phyloP scores from a whole-genome alignment of 1,140 invertebrate genomes.

The Tetragonula clypearis region DNA sequence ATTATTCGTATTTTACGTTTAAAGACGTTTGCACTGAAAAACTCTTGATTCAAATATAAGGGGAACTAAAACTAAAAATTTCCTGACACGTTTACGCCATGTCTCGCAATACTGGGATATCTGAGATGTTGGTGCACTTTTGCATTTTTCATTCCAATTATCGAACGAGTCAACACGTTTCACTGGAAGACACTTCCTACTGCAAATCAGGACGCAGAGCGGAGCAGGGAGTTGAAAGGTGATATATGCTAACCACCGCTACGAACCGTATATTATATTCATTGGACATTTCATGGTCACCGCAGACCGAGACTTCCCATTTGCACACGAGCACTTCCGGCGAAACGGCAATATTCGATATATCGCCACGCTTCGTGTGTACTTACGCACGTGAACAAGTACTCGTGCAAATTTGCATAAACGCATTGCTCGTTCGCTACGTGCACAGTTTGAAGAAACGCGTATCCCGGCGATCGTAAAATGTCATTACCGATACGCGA shows the following conservation, averaged over 20 bases:
- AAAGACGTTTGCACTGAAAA: background rate
- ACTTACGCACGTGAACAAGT: slow-evolving; percentile 41
- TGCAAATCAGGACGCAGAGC: background rate
- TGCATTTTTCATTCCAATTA: background rate
- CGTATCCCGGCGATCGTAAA: slow-evolving; percentile 23
- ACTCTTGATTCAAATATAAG: background rate
- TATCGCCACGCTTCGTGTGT: slow-evolving; percentile 22
- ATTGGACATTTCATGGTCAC: slow-evolving; percentile 72
- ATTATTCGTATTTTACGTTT: background rate
- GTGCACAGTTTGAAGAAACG: slow-evolving; percentile 31
- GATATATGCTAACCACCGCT: slow-evolving; percentile 10
- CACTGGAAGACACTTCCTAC: background rate
- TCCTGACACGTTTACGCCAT: background rate
- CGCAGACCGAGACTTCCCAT: slow-evolving; percentile 54
- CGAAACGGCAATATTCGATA: slow-evolving; percentile 49
- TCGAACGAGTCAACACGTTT: background rate
- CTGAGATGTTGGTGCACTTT: too few relatives aligned
- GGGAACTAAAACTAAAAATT: background rate
- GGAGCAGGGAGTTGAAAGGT: background rate
- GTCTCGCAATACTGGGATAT: background rate
- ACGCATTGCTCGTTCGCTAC: slow-evolving; percentile 31
- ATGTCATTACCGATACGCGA: background rate
- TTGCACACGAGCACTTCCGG: slow-evolving; percentile 36
- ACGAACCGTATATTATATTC: slow-evolving; percentile 64
- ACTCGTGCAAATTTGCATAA: slow-evolving; percentile 46